Evolutionary conservation across 2,113 vertebrate genomes (phyloP).

Genomic region (Sylvietta virens): DNA sequence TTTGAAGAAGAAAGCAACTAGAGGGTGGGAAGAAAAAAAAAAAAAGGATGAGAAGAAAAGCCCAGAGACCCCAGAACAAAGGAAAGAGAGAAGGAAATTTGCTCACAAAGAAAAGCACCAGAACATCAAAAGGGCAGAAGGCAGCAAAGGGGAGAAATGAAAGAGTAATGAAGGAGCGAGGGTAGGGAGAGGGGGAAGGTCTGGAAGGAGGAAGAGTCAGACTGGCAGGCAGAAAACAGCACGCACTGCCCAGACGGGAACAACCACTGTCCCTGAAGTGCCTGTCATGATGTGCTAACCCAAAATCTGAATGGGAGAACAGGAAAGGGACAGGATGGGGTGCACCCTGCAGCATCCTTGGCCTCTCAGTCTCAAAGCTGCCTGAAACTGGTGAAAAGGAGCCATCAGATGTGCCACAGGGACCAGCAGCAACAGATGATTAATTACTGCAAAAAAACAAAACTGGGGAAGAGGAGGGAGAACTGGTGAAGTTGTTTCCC

Average conservation of each 20-base stretch:
- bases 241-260: fast-evolving
- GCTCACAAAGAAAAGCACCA: neutral
- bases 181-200: neutral
- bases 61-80: neutral
- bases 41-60: neutral
- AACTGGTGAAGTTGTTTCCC: conserved; percentile 60
- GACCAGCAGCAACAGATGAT: conserved; percentile 34
- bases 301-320: fast-evolving
- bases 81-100: neutral
- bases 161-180: neutral
- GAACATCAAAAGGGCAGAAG: neutral
- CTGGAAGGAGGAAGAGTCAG: neutral
- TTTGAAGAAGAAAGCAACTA: neutral
- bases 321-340: neutral
- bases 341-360: neutral
- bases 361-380: neutral
- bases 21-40: too few species aligned
- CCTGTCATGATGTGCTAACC: fast-evolving
- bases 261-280: neutral
- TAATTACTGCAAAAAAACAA: conserved; percentile 54
- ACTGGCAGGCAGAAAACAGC: neutral
- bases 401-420: fast-evolving
- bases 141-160: neutral
- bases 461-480: neutral
- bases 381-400: neutral